Base-by-base conservation (phyloP, 2,113 vertebrate genomes). In the Pseudolaguvia tuberculata region DNA sequence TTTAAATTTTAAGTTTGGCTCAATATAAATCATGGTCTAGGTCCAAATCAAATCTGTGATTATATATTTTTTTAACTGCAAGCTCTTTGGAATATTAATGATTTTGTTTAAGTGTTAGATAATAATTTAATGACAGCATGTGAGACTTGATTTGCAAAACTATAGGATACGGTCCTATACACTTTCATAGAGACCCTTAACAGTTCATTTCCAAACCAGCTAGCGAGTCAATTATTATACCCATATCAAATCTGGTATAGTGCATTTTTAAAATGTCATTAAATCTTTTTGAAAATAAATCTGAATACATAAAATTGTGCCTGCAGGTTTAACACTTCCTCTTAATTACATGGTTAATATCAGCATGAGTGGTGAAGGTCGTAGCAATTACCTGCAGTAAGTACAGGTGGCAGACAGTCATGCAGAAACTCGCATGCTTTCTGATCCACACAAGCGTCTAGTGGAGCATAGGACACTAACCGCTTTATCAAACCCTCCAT, bases 361-460 rank as follows among this genome's bases (percentile, higher is more conserved):
- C 21, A 63, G 7, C 12, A 48, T 7, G 13, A 48, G 21, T 50
- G 9, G 14, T 23, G 23, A 50, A 50, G 45, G 21, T 27, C 63
- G 17, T 17, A 17, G 62, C 42, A 25, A 21, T 25, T 83, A 93
- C 90, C 92, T 35, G 88, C 84, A 0, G 91, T 94, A 27, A 97
- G 88, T 68, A 90, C 79, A 0, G 96, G 96, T 9, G 97, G 96
- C 4, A 99, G 90, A 71, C 94, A 98, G 84, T 99, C 96, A 4
- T 98, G 94, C 59, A 99, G 86, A 84, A 95, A 96, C 0, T 83
- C 90, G 88, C 91, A 93, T 72, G 94, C 94, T 85, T 94, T 94
- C 86, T 98, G 95, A 86, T 98, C 97, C 53, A 98, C 94, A 0
- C 95, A 94, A 39, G 95, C 96, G 59, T 99, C 97, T 0, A 98